phyloP scores from a whole-genome alignment of 1,140 invertebrate species.

The Sitobion miscanthi region DNA sequence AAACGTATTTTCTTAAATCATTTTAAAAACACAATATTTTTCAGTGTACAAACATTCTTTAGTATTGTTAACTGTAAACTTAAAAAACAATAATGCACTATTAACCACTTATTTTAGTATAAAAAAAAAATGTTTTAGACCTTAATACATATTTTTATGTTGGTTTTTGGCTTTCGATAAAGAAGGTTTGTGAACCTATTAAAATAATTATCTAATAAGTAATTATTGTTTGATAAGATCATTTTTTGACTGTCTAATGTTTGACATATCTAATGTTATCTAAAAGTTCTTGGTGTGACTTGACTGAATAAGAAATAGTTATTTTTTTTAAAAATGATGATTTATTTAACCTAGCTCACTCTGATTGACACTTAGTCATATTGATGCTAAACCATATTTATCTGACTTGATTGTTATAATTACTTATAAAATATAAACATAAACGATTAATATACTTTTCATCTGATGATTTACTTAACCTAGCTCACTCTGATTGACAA shows the following conservation, averaged over 20 bases:
- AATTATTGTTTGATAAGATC: neutral
- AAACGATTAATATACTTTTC: no score
- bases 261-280: no score
- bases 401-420: no score
- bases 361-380: slow-evolving; percentile 27
- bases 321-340: slow-evolving; percentile 16
- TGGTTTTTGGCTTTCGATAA: neutral
- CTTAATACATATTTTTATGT: neutral
- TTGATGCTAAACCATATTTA: no score
- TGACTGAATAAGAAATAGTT: neutral
- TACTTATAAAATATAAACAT: no score
- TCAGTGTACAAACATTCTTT: no score
- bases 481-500: slow-evolving; percentile 43
- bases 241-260: neutral
- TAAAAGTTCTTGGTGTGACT: neutral
- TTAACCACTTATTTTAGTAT: neutral
- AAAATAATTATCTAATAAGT: neutral
- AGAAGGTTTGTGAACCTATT: neutral
- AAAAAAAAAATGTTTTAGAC: neutral
- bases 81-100: neutral
- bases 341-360: slow-evolving; percentile 45
- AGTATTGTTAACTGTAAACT: neutral
- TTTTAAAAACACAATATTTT: no score
- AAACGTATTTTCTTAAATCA: no score
- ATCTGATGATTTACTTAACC: no score